Percentiles rank a stretch among this genome's conserved stretches.
phyloP scores from a whole-genome alignment of 2,113 vertebrate genomes.

The Python bivittatus region DNA sequence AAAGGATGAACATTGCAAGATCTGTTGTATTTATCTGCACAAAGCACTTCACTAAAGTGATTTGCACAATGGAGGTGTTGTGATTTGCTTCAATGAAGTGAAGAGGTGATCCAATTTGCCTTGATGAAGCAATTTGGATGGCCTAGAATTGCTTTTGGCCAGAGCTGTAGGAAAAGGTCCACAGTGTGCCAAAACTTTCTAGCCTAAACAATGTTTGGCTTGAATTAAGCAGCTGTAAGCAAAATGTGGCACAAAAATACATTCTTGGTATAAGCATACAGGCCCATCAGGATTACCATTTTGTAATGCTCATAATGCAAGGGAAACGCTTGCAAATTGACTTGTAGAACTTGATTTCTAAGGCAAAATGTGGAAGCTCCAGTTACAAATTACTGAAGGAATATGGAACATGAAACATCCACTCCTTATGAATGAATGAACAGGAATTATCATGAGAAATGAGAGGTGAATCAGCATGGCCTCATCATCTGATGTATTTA shows the following conservation, averaged over 20 bases:
- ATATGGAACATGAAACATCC: neutral
- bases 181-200: neutral
- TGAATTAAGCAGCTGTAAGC: neutral
- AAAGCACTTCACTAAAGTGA: neutral
- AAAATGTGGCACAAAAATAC: neutral
- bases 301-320: neutral
- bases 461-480: neutral
- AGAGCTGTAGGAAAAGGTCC: neutral
- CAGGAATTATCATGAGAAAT: neutral
- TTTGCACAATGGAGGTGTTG: neutral
- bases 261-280: neutral
- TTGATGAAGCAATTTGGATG: neutral
- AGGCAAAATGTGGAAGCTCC: neutral
- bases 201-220: neutral
- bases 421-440: neutral
- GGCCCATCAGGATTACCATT: neutral
- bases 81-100: neutral
- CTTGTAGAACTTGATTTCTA: neutral
- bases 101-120: neutral
- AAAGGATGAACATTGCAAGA: neutral
- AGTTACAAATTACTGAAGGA: neutral
- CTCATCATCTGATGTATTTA: neutral
- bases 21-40: neutral
- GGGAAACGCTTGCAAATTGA: neutral
- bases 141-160: neutral